Evolutionary conservation across 2,113 vertebrate genomes (phyloP).

Genomic region (Planiliza haematocheilus): DNA sequence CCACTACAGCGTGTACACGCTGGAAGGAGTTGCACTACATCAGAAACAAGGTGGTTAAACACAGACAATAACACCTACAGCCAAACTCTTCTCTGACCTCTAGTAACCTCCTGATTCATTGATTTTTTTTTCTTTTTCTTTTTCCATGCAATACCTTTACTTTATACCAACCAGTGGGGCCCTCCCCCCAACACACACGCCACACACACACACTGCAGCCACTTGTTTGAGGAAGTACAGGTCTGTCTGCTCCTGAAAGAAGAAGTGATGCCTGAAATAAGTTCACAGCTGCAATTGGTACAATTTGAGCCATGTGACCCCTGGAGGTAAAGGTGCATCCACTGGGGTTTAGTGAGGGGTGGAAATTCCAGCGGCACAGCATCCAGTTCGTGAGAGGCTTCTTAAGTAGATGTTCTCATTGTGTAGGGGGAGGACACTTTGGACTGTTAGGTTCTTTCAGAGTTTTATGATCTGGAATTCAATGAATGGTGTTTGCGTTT

Average conservation of each 20-base stretch:
- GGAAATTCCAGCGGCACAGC: conserved; percentile 62
- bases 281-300: conserved; percentile 26
- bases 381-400: conserved; percentile 1
- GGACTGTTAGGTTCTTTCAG: conserved; percentile 47
- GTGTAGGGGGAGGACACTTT: not conserved
- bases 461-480: conserved; percentile 32
- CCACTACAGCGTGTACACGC: not conserved
- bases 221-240: conserved; percentile 54
- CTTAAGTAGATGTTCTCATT: conserved; percentile 47
- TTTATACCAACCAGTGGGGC: not conserved
- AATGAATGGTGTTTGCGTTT: conserved; percentile 34
- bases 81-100: conserved; percentile 3
- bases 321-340: conserved; percentile 17
- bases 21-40: conserved; percentile 52
- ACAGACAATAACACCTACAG: conserved; percentile 11
- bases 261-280: conserved; percentile 57
- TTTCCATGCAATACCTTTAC: not conserved
- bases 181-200: not conserved
- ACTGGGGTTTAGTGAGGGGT: conserved; percentile 16
- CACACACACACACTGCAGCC: not conserved
- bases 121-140: not conserved
- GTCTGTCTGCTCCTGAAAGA: conserved; percentile 42
- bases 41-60: conserved; percentile 35
- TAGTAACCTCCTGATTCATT: not conserved
- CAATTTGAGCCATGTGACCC: conserved; percentile 36